Evolutionary conservation across 2,113 vertebrate genomes (phyloP), one percentile per base, ranked within the genome.

Genomic region (Equus przewalskii): DNA sequence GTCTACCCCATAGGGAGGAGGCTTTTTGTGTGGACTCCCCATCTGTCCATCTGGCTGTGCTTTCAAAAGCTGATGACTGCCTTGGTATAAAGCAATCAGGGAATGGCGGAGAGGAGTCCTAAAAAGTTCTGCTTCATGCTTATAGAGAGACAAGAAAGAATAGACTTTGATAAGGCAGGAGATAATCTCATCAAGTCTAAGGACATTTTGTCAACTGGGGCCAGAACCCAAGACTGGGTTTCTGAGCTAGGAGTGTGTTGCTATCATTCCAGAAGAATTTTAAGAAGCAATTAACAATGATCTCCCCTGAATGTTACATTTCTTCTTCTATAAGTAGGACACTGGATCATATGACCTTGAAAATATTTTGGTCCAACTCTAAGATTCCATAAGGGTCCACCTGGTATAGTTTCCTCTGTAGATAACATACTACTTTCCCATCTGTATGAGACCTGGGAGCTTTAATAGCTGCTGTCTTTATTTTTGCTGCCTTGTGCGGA

Each of bases 401-500:
- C 16, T 60, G 21, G n/a, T n/a, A 4, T 73, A 83, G 73, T 96
- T 33, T 79, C 67, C 83, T 96, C 67, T 91, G 16, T 36, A 49
- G 69, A 28, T 81, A 72, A 51, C 24, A 92, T 56, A 86, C 7
- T 70, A 60, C 30, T 75, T 94, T 90, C 44, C n/a, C 41, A 92
- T 84, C 76, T 92, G 89, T 33, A 90, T 28, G 51, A 90, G 46
- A 69, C 51, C 24, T 72, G 21, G 15, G n/a, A 60, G 33, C 11
- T 92, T 90, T 80, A 87, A 83, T 80, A 86, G n/a, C 51, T 76
- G n/a, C 36, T 64, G 12, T 73, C 76, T 95, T 96, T 91, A 80
- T 92, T 92, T 89, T 94, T 96, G 26, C 46, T 97, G 94, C 89
- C 60, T 97, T 83, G 54, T 87, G 7, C 78, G 7, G 49, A 72